Evolutionary conservation across 2,888 invertebrate species (phyloP).

Genomic region (Papilio protenor): DNA sequence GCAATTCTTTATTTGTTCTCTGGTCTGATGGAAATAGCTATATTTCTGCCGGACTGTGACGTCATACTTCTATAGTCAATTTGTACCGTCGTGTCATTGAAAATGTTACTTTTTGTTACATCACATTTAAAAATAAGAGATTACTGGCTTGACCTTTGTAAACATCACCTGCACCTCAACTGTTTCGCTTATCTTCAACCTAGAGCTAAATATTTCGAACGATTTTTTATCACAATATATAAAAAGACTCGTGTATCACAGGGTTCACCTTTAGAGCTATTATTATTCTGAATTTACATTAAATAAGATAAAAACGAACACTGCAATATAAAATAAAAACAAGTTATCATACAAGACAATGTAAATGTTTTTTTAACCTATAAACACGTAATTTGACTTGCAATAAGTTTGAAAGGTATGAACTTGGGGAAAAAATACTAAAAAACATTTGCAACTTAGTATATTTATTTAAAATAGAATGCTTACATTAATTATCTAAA

Average conservation of each 20-base stretch:
- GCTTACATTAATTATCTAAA: neutral
- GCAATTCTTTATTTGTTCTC: too few relatives aligned
- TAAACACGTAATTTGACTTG: neutral
- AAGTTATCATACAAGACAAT: neutral
- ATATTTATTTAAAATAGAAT: constrained; percentile 26
- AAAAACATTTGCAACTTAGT: neutral
- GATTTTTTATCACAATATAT: neutral
- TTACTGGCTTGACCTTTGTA: neutral
- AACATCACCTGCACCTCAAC: neutral
- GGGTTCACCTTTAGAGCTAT: neutral
- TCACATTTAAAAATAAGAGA: neutral
- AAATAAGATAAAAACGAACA: neutral
- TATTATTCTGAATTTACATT: neutral
- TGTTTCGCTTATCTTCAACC: neutral
- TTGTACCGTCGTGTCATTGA: neutral
- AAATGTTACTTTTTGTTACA: neutral
- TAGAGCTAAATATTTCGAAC: neutral
- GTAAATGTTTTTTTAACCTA: too few relatives aligned
- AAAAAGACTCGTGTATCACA: neutral
- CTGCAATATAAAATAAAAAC: too few relatives aligned
- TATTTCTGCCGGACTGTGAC: neutral
- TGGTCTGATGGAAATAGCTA: neutral
- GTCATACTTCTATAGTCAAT: neutral
- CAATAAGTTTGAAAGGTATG: neutral
- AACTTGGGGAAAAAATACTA: neutral